phyloP scores from a whole-genome alignment of 1,140 invertebrate species.

The Babylonia areolata region DNA sequence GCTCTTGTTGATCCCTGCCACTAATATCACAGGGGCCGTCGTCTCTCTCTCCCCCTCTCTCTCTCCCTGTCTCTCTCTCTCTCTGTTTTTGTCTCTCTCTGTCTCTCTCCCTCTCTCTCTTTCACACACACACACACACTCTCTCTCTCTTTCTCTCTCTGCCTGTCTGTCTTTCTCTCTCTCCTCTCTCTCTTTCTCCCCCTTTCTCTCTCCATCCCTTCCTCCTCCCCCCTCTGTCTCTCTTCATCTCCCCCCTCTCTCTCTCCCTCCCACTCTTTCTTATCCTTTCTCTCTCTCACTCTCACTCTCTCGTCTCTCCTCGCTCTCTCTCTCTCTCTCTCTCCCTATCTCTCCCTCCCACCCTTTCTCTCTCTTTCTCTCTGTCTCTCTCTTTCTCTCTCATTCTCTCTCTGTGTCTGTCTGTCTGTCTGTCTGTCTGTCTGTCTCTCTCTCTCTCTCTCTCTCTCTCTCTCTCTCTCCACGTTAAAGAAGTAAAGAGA shows the following conservation, averaged over 20 bases:
- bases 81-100: not conserved
- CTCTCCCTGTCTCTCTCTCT: not conserved
- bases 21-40: too few species aligned
- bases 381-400: too few species aligned
- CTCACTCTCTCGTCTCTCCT: not conserved
- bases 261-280: not conserved
- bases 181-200: not conserved
- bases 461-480: constrained; percentile 2
- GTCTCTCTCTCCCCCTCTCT: not conserved
- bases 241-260: not conserved
- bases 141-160: not conserved
- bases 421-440: too few species aligned
- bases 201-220: not conserved
- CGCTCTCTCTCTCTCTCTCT: too few species aligned
- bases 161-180: not conserved
- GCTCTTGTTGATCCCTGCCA: too few species aligned
- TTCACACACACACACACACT: too few species aligned
- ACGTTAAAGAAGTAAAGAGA: too few species aligned
- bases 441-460: not conserved
- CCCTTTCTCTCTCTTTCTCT: too few species aligned
- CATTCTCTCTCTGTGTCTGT: not conserved
- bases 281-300: not conserved
- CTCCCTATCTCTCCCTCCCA: too few species aligned
- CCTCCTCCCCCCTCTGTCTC: not conserved
- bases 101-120: not conserved